Percentiles rank a stretch among this genome's conserved stretches.
These are phyloP conservation scores for Synanthedon formicaeformis DNA, from an alignment of 2,888 invertebrate genomes.

Conservation along the genomic window DNA sequence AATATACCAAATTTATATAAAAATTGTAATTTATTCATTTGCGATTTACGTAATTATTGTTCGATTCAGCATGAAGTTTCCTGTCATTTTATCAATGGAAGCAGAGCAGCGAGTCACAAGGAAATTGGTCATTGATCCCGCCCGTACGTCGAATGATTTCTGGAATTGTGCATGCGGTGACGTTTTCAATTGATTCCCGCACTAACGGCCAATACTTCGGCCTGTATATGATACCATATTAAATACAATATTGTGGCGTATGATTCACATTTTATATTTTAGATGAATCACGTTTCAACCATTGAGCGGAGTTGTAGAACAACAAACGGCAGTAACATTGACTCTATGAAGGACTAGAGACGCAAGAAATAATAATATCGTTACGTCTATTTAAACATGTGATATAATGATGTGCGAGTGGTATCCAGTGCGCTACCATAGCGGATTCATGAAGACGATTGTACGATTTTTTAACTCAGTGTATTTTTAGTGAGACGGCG, in stretches of 20 bases:
- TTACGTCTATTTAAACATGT: conserved; percentile 52
- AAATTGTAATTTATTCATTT: no score
- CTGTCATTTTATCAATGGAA: conserved; percentile 15
- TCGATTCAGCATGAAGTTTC: neutral
- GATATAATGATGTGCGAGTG: conserved; percentile 65
- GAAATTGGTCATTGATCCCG: conserved; percentile 31
- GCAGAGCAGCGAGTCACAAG: conserved; percentile 18
- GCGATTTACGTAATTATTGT: no score
- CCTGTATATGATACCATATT: neutral
- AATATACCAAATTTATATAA: no score
- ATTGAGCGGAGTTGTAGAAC: conserved; percentile 50
- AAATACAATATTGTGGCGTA: conserved; percentile 10
- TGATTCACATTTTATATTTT: conserved; percentile 55
- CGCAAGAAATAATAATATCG: conserved; percentile 40
- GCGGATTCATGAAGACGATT: conserved; percentile 62
- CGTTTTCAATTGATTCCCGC: conserved; percentile 26
- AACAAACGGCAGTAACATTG: conserved; percentile 47
- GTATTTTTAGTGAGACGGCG: conserved; percentile 58
- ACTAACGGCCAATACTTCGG: conserved; percentile 4
- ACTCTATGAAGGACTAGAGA: conserved; percentile 33
- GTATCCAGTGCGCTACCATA: conserved; percentile 50
- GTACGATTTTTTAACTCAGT: conserved; percentile 57
- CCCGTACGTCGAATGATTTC: conserved; percentile 23
- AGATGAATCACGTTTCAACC: conserved; percentile 55
- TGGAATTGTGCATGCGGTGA: conserved; percentile 31